Evolutionary conservation across 2,113 vertebrate genomes (phyloP), one percentile per base, ranked within the genome.

Genomic region (Protomyctophum bolini): DNA sequence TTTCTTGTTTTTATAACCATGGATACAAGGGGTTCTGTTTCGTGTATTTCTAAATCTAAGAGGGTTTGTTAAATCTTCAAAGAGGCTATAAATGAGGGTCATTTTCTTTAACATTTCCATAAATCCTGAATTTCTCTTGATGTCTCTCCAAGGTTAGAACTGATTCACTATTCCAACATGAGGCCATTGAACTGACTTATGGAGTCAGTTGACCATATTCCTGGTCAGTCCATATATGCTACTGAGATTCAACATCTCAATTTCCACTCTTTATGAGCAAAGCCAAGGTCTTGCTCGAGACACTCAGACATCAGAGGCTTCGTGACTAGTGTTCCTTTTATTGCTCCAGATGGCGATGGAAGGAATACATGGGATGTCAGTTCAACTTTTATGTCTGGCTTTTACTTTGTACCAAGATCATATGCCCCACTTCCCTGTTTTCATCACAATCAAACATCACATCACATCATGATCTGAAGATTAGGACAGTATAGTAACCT

Each of bases 151-250:
- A 55, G 14, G 33, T 75, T 72, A 52, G 11, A 52, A 46, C 58
- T 81, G 70, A 75, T 82, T 70, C 76, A 69, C 67, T 54, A 63
- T 45, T 78, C 63, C 52, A 76, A 66, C 78, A 81, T 62, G 54
- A 83, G 60, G 15, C 58, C 50, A 52, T 64, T 51, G 29, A 47
- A 10, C 33, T 55, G 10, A 77, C 74, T 28, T 61, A 67, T 75
- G 58, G 56, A 87, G 87, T 83, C 60, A 65, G 77, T 33, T 64
- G 67, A 68, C 68, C 71, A 21, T 21, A 21, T 21, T 21, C 33
- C 33, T 41, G 12, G 12, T 56, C 80, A 54, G 83, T 55, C 70
- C 21, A 68, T 60, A 70, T 21, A 83, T 83, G 80, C 75, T 76
- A 63, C 68, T 66, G 79, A 28, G 67, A 80, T 9, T n/a, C 0